These are phyloP conservation scores for Bradysia coprophila DNA, from an alignment of 1,140 invertebrate genomes.

Conservation along the genomic window DNA sequence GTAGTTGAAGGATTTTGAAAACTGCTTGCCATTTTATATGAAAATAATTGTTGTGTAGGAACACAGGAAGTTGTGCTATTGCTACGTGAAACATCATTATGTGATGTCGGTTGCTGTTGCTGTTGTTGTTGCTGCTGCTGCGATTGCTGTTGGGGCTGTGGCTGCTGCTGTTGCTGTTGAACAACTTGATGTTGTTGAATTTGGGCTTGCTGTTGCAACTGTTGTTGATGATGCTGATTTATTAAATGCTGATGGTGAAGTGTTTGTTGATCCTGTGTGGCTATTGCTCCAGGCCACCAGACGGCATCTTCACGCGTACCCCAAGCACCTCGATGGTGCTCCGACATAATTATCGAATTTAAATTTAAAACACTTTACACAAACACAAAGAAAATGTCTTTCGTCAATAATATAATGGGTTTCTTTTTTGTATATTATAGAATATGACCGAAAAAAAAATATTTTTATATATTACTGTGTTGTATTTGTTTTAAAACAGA, in stretches of 20 bases:
- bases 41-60: slow-evolving; percentile 52
- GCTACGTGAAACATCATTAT: slow-evolving; percentile 29
- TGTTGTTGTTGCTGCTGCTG: slow-evolving; percentile 31
- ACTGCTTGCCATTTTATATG: slow-evolving; percentile 67
- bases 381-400: background rate
- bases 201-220: slow-evolving; percentile 22
- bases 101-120: slow-evolving; percentile 29
- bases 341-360: slow-evolving; percentile 4
- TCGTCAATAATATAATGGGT: background rate
- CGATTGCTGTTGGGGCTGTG: slow-evolving; percentile 32
- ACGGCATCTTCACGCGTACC: slow-evolving; percentile 39
- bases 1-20: slow-evolving; percentile 48
- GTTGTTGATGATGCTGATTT: slow-evolving; percentile 27
- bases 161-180: slow-evolving; percentile 9
- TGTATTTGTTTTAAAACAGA: no score
- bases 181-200: slow-evolving; percentile 8
- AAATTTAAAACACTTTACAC: background rate
- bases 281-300: slow-evolving; percentile 29
- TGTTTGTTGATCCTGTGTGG: slow-evolving; percentile 30
- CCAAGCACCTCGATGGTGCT: slow-evolving; percentile 30
- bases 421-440: no score
- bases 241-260: slow-evolving; percentile 29
- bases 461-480: no score
- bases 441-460: no score
- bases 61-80: slow-evolving; percentile 35